These are phyloP conservation scores for Listrodromus nycthemerus DNA, from an alignment of 2,888 invertebrate species.

Conservation along the genomic window DNA sequence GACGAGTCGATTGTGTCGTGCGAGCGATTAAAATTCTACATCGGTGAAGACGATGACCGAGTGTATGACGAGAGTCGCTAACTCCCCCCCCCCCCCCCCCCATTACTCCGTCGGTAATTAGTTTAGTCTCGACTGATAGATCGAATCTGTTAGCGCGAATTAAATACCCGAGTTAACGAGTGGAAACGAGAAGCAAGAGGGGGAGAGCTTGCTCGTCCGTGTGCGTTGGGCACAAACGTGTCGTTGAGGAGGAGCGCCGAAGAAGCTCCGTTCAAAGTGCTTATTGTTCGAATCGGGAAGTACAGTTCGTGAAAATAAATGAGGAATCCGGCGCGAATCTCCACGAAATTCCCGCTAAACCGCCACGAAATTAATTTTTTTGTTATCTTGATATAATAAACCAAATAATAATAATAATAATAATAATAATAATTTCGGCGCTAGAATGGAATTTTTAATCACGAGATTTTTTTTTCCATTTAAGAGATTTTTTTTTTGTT, in stretches of 20 bases:
- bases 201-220: neutral
- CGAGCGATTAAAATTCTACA: conserved; percentile 1
- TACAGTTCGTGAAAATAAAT: conserved; percentile 9
- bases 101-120: conserved; percentile 20
- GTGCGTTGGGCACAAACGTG: conserved; percentile 9
- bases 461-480: too few relatives aligned
- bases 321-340: neutral
- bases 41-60: conserved; percentile 10
- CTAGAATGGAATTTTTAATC: too few relatives aligned
- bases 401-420: too few relatives aligned
- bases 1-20: neutral
- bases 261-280: conserved; percentile 32
- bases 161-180: conserved; percentile 39
- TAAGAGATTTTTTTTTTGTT: too few relatives aligned
- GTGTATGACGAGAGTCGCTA: neutral
- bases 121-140: conserved; percentile 51
- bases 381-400: too few relatives aligned
- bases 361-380: neutral
- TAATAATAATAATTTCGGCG: too few relatives aligned
- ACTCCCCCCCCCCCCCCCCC: neutral
- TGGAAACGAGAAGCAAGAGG: neutral
- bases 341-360: neutral
- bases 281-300: conserved; percentile 25
- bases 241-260: conserved; percentile 3
- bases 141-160: conserved; percentile 40